Evolutionary conservation across 2,113 vertebrate species (phyloP).

Genomic region (Heterotis niloticus): DNA sequence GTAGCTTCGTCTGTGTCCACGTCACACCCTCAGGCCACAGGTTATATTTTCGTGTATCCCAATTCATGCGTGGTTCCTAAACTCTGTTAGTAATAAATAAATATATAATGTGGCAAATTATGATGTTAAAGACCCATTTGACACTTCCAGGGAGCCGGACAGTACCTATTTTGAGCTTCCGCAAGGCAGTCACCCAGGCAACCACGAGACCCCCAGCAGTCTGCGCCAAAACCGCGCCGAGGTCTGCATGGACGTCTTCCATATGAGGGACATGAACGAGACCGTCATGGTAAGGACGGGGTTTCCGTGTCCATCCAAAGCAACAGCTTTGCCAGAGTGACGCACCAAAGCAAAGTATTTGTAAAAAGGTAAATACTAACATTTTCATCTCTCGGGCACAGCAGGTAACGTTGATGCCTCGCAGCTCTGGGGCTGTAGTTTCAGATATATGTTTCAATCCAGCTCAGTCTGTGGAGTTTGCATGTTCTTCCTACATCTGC

Average conservation of each 20-base stretch:
- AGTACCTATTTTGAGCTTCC: constrained; percentile 94
- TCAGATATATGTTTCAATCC: too few relatives aligned
- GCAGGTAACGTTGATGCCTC: too few relatives aligned
- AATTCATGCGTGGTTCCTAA: background rate
- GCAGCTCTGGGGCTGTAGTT: too few relatives aligned
- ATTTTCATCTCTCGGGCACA: too few relatives aligned
- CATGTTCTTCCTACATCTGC: too few relatives aligned
- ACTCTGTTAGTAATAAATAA: background rate
- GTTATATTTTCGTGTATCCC: too few relatives aligned
- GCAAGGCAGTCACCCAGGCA: constrained; percentile 60
- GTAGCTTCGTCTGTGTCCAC: too few relatives aligned
- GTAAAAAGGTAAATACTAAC: too few relatives aligned
- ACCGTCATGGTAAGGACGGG: constrained; percentile 79
- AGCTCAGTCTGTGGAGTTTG: too few relatives aligned
- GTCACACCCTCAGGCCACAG: too few relatives aligned
- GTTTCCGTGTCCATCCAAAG: background rate
- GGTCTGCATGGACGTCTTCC: constrained; percentile 82
- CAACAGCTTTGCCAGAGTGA: background rate
- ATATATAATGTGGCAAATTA: background rate
- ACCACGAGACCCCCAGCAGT: constrained; percentile 49
- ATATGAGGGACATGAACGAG: constrained; percentile 80
- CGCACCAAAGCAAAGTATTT: too few relatives aligned
- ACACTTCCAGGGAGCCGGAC: constrained; percentile 81
- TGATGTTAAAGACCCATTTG: background rate
- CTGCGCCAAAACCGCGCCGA: constrained; percentile 62